phyloP scores from a whole-genome alignment of 2,888 invertebrate species.

The Hypolimnas misippus region DNA sequence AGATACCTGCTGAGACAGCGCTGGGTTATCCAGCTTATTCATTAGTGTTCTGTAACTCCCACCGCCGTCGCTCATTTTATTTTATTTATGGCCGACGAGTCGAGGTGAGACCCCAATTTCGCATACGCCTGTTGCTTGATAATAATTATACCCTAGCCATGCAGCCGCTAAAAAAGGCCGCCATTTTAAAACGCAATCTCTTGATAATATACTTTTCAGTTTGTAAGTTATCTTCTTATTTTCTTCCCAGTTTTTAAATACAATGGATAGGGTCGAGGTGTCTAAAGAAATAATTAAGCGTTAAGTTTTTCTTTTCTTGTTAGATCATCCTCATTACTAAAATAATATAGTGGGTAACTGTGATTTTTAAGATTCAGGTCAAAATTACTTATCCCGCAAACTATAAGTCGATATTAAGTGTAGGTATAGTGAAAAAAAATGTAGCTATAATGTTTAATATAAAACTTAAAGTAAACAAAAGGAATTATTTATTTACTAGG shows the following conservation, averaged over 20 bases:
- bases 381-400: too few relatives aligned
- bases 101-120: conserved; percentile 84
- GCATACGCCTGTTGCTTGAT: conserved; percentile 78
- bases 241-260: neutral
- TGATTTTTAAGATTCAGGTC: too few relatives aligned
- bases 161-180: conserved; percentile 68
- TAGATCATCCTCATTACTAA: neutral
- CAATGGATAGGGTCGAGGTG: neutral
- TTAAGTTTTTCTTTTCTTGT: neutral
- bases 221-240: conserved; percentile 10
- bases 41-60: conserved; percentile 79
- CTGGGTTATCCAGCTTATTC: conserved; percentile 66
- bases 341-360: too few relatives aligned
- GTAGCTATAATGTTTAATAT: too few relatives aligned
- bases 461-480: too few relatives aligned
- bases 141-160: conserved; percentile 81
- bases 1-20: conserved; percentile 48
- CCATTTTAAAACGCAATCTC: conserved; percentile 67
- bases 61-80: conserved; percentile 75
- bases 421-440: too few relatives aligned
- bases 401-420: too few relatives aligned
- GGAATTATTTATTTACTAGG: neutral
- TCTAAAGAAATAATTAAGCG: neutral
- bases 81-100: conserved; percentile 78
- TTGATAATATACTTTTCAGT: conserved; percentile 38